Base-by-base conservation (phyloP, 2,113 vertebrate genomes). In the Taurulus bubalis region DNA sequence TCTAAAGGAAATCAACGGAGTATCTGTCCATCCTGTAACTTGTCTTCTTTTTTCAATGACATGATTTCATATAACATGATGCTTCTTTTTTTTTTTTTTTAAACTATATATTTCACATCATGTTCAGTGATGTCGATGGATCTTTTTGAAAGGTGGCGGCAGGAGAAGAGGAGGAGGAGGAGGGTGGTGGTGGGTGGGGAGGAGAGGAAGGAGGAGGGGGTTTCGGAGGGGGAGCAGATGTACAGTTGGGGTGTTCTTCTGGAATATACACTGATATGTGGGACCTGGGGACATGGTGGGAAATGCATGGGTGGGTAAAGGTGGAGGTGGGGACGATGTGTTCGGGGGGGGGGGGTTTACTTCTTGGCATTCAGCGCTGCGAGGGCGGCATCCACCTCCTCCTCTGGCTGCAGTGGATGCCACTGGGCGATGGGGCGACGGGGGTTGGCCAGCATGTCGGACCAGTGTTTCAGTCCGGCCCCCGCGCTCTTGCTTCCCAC, bases 381-480 rank as follows among this genome's bases (percentile, higher is more conserved):
- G 64, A 95, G 91, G 55, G 91, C 68, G 14, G 96, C 97, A 7
- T 99, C 98, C 76, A 99, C 97, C 93, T 99, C 98, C 73, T 99
- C 98, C 93, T 99, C 98, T 0, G 98, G 98, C 93, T 97, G 98
- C 75, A 99, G 96, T 0, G 98, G 97, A 94, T 99, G 98, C 98
- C 98, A 99, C 94, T 99, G 98, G 77, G 98, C 98, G 0, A 99
- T 97, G 90, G 98, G 98, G 89, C 98, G 95, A 18, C 98, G 96
- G 2, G 98, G 98, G 91, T 99, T 99, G 79, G 98, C 96, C 95
- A 98, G 93, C 98, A 99, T 99, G 94, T 99, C 98, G 0, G 97
- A 98, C 98, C 98, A 99, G 95, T 99, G 98, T 94, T 97, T 95
- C 68, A 99, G 96, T 95, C 97, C 98, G 0, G 97, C 97, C 90